Base-by-base conservation (phyloP, 2,113 vertebrate genomes). In the Rhegmatorhina hoffmannsi region DNA sequence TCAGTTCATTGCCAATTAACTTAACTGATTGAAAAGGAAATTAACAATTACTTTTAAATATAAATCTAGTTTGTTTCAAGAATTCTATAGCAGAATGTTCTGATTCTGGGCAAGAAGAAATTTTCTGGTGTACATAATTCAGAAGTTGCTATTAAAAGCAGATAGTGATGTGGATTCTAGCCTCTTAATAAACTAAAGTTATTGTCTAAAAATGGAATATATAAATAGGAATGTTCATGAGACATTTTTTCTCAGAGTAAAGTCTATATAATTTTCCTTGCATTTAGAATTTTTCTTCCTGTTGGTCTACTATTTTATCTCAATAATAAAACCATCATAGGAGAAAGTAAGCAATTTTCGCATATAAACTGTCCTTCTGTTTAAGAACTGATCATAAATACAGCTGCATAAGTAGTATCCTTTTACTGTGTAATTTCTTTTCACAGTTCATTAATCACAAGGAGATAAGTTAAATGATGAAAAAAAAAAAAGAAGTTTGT, bases 321-420 rank as follows among this genome's bases (percentile, higher is more conserved):
- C 69, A 16, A 33, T 46, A 82, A 43, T 47, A 53, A 83, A 63
- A 52, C 36, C 40, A 60, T 34, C 17, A 56, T 25, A 64, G 50
- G 44, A 69, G 26, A 85, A 83, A 77, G 28, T 34, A 63, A 49
- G 40, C 60, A 38, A 93, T 77, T 88, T 80, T 53, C 69, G 17
- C 43, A 77, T 17, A 56, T 69, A 83, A 89, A 74, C 34, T 81
- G 24, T 11, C 31, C 19, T 50, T 46, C 56, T 15, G 1, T 76
- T 95, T 80, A 89, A 89, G 44, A 72, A 25, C 44, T 70, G 70
- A 75, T 59, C 60, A 59, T 89, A 94, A 92, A 74, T 52, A 82
- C n/a, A 77, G 58, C 16, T 77, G 44, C 21, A 66, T 10, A 43
- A 59, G 17, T 44, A 49, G 34, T 8, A 74, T 66, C 26, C 26